Conservation (phyloP, 2,888 invertebrate species). For the Scaptomyza reducta region DNA sequence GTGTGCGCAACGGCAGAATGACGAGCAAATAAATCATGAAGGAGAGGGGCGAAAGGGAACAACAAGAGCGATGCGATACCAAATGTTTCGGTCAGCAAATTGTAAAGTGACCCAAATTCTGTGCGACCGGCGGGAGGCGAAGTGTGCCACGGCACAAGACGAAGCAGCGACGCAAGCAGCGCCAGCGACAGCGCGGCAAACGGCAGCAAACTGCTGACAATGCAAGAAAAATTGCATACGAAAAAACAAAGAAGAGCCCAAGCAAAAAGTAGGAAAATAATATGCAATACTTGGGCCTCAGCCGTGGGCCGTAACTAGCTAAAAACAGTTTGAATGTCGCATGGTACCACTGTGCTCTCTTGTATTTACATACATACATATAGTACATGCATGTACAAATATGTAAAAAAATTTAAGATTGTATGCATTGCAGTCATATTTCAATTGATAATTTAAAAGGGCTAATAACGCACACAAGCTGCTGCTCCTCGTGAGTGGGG, state of each 20-base stretch:
- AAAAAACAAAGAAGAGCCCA: conserved; percentile 46
- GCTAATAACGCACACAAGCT: conserved; percentile 5
- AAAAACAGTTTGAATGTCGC: conserved; percentile 7
- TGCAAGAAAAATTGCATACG: conserved; percentile 74
- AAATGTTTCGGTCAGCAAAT: conserved; percentile 75
- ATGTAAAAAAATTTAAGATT: background rate
- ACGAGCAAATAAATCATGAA: conserved; percentile 46
- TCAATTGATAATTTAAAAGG: conserved; percentile 75
- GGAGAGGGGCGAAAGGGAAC: conserved; percentile 33
- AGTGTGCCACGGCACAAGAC: conserved; percentile 75
- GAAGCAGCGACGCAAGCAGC: conserved; percentile 6
- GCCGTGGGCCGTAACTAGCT: conserved; percentile 36
- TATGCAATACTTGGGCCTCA: conserved; percentile 58
- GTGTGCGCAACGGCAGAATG: conserved; percentile 51
- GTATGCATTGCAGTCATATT: conserved; percentile 61
- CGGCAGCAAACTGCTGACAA: conserved; percentile 74
- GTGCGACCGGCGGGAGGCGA: conserved; percentile 59
- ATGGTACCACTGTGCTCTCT: conserved; percentile 41
- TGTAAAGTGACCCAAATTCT: conserved; percentile 79
- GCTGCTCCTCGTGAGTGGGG: conserved; percentile 12
- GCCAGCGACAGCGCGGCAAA: conserved; percentile 27
- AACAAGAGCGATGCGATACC: conserved; percentile 51
- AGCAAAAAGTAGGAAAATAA: conserved; percentile 36
- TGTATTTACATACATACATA: conserved; percentile 4
- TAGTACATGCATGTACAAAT: conserved; percentile 3